These are phyloP conservation scores for Cheilosia variabilis DNA, from an alignment of 2,888 invertebrate species.

Conservation along the genomic window DNA sequence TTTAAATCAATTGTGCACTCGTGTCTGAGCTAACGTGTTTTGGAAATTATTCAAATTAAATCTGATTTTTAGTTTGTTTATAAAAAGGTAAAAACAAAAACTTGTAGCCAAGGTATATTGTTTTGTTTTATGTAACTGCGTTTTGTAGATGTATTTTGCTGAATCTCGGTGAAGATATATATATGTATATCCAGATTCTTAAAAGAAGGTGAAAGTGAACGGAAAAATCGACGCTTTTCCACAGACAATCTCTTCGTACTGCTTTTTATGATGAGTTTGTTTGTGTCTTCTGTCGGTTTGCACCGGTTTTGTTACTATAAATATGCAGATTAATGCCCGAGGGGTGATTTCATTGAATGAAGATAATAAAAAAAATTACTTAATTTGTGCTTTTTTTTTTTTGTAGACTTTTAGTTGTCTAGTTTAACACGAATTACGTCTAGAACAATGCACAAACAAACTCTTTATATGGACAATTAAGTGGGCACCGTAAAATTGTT, in stretches of 20 bases:
- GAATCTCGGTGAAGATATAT: background rate
- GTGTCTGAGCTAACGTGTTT: slow-evolving; percentile 16
- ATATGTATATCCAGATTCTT: slow-evolving; percentile 6
- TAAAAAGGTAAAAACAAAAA: slow-evolving; percentile 25
- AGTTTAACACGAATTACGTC: slow-evolving; percentile 32
- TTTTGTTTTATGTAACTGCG: background rate
- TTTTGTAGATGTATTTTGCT: background rate
- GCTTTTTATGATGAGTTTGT: slow-evolving; percentile 1
- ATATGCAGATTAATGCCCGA: slow-evolving; percentile 38
- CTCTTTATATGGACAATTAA: slow-evolving; percentile 54
- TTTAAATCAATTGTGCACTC: slow-evolving; percentile 36
- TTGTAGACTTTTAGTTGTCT: slow-evolving; percentile 11
- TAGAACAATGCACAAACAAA: slow-evolving; percentile 25
- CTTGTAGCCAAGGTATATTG: background rate
- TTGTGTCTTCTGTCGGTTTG: slow-evolving; percentile 10
- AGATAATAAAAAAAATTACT: slow-evolving; percentile 13
- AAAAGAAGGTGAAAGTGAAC: slow-evolving; percentile 69
- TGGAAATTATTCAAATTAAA: slow-evolving; percentile 45
- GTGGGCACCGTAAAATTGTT: slow-evolving; percentile 41
- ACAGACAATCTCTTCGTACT: background rate
- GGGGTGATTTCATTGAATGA: slow-evolving; percentile 32
- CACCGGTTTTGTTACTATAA: slow-evolving; percentile 37
- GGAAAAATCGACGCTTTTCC: slow-evolving; percentile 29
- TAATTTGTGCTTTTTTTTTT: slow-evolving; percentile 16
- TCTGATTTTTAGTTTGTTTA: background rate